These are phyloP conservation scores for Gymnopithys bicolor DNA, from an alignment of 2,797 vertebrate species.

Conservation along the genomic window DNA sequence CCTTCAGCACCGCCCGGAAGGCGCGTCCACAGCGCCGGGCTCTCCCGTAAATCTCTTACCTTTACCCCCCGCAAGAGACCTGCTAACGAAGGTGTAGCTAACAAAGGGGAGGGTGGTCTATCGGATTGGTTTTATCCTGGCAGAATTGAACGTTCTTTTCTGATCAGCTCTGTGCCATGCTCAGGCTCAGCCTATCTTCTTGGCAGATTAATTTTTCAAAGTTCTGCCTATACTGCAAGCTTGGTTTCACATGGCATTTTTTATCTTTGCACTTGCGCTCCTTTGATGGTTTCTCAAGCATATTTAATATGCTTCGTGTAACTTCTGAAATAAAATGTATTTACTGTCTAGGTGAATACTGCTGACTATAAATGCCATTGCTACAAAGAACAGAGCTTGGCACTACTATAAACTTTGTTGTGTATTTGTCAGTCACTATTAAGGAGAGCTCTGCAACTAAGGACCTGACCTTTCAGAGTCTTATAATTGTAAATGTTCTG, in stretches of 20 bases:
- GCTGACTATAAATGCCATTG: not conserved
- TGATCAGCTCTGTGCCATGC: not conserved
- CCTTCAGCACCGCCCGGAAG: constrained; percentile 14
- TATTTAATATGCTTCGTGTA: not conserved
- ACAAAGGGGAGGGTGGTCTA: not conserved
- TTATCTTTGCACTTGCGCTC: fast-evolving
- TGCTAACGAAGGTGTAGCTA: not conserved
- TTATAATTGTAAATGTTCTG: not conserved
- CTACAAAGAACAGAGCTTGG: not conserved
- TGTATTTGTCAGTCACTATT: not conserved
- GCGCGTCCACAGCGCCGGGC: no score
- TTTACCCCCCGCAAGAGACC: fast-evolving
- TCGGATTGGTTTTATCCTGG: fast-evolving
- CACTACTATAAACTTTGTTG: not conserved
- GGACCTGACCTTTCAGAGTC: not conserved
- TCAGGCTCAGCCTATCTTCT: not conserved
- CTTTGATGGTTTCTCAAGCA: not conserved
- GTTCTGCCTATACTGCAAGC: not conserved
- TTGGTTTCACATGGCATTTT: not conserved
- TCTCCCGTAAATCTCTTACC: fast-evolving
- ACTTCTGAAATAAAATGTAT: not conserved
- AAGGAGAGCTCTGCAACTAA: not conserved
- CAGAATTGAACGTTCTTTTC: not conserved
- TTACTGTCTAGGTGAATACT: not conserved
- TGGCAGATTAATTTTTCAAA: not conserved